Conservation (phyloP, 1,140 invertebrate species). For the Campoletis sonorensis region DNA sequence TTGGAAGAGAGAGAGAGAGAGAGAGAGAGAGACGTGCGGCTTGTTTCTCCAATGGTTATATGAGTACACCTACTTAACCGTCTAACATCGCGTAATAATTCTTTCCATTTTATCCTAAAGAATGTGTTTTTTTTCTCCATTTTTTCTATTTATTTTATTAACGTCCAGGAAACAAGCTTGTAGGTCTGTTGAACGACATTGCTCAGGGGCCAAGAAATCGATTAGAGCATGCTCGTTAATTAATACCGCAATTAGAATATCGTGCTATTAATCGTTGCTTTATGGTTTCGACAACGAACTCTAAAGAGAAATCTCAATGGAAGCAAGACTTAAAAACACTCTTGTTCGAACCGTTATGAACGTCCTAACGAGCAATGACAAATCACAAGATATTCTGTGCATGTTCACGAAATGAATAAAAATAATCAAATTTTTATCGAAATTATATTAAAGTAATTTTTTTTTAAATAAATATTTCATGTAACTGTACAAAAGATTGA, state of each 20-base stretch:
- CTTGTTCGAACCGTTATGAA: neutral
- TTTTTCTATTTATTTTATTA: too few species aligned
- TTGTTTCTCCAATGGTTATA: conserved; percentile 15
- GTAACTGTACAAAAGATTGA: too few species aligned
- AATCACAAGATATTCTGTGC: neutral
- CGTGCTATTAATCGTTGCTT: conserved; percentile 28
- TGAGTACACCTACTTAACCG: conserved; percentile 24
- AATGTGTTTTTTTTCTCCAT: neutral
- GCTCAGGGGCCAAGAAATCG: conserved; percentile 5
- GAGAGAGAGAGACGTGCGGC: conserved; percentile 9
- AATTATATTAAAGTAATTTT: neutral
- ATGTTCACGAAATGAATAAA: neutral
- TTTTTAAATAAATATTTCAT: neutral
- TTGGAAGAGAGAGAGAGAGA: neutral
- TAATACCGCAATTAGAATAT: conserved; percentile 42
- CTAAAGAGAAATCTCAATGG: conserved; percentile 9
- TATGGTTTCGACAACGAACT: conserved; percentile 29
- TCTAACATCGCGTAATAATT: conserved; percentile 14
- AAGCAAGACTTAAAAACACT: neutral
- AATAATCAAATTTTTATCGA: neutral
- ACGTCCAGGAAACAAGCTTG: neutral
- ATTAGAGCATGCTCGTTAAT: conserved; percentile 37
- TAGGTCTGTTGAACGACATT: neutral
- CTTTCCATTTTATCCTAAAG: neutral
- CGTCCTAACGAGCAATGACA: neutral